phyloP scores from a whole-genome alignment of 2,888 invertebrate genomes.

The Meiosimyza platycephala region DNA sequence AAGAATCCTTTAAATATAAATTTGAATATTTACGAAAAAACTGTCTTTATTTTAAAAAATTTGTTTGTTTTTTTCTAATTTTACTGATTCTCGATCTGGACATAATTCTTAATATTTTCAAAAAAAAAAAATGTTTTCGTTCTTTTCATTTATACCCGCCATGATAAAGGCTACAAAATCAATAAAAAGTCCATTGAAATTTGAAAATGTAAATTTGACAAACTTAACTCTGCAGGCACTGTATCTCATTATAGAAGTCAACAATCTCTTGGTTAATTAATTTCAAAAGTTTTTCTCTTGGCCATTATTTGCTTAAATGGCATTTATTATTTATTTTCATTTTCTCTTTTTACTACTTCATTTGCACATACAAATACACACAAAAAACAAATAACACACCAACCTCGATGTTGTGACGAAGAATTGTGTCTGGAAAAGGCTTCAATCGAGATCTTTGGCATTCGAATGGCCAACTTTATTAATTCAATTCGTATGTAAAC shows the following conservation, averaged over 20 bases:
- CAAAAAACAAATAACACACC: slow-evolving; percentile 37
- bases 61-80: no score
- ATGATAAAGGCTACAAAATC: not conserved
- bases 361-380: slow-evolving; percentile 17
- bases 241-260: no score
- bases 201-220: not conserved
- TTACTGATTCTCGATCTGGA: no score
- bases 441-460: slow-evolving; percentile 64
- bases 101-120: no score
- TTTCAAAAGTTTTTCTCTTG: not conserved
- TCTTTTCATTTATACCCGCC: no score
- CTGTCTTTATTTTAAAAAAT: no score
- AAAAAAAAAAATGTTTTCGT: no score
- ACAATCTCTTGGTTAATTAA: not conserved
- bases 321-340: slow-evolving; percentile 21
- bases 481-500: slow-evolving; percentile 65
- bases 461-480: slow-evolving; percentile 66
- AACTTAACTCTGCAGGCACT: no score
- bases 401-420: slow-evolving; percentile 43
- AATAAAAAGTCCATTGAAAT: not conserved
- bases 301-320: slow-evolving; percentile 17
- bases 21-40: no score
- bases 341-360: slow-evolving; percentile 16
- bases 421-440: slow-evolving; percentile 53
- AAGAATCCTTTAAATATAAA: no score